phyloP scores from a whole-genome alignment of 1,140 invertebrate genomes.

The Orchestia grillus region DNA sequence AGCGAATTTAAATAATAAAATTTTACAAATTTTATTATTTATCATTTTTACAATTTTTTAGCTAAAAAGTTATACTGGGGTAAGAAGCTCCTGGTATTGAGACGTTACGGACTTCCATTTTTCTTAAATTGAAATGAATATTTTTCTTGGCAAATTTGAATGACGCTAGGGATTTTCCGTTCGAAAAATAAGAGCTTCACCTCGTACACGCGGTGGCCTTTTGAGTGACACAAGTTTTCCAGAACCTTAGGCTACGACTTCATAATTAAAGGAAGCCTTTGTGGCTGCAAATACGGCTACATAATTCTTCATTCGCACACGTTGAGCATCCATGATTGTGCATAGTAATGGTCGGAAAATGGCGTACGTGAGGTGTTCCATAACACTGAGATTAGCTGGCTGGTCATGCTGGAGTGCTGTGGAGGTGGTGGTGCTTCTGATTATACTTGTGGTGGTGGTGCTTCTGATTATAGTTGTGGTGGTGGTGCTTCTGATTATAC shows the following conservation, averaged over 20 bases:
- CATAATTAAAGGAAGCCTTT: neutral
- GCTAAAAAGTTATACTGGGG: no score
- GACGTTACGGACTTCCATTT: neutral
- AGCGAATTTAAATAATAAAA: no score
- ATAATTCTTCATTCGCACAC: conserved; percentile 1
- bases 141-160: neutral
- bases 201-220: neutral
- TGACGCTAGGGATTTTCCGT: neutral
- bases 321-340: neutral
- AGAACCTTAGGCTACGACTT: neutral
- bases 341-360: conserved; percentile 10
- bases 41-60: neutral
- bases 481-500: neutral
- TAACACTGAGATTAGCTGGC: neutral
- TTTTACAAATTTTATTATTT: neutral
- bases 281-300: neutral
- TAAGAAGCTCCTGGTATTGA: no score
- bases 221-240: neutral
- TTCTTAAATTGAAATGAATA: neutral
- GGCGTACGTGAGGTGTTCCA: neutral
- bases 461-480: neutral
- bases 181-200: neutral
- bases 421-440: neutral
- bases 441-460: neutral
- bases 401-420: neutral